A percentile compares a stretch with the other conserved stretches of the same genome.
phyloP scores from a whole-genome alignment of 2,888 invertebrate species.

The Lasiommata megera region DNA sequence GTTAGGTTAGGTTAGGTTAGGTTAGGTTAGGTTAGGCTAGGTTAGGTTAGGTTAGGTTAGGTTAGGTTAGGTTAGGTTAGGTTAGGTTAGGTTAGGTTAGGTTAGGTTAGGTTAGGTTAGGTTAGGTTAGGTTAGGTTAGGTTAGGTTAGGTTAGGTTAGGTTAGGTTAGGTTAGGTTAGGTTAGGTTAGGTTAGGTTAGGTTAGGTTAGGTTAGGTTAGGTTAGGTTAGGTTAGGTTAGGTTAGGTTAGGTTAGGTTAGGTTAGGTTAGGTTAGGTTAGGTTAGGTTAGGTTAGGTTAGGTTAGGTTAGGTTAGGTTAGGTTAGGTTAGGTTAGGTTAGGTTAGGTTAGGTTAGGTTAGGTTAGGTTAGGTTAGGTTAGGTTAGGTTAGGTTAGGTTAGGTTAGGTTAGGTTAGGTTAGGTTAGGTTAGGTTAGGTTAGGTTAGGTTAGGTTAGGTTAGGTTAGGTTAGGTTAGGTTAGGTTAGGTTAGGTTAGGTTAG shows the following conservation, averaged over 20 bases:
- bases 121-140: neutral
- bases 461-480: slow-evolving; percentile 26
- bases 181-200: neutral
- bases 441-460: slow-evolving; percentile 29
- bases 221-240: neutral
- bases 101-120: neutral
- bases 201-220: neutral
- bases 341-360: neutral
- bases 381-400: neutral
- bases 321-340: slow-evolving; percentile 16
- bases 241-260: neutral
- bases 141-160: neutral
- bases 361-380: neutral
- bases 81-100: neutral
- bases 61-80: slow-evolving; percentile 30
- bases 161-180: neutral
- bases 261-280: neutral
- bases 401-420: neutral
- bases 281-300: slow-evolving; percentile 16
- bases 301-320: neutral
- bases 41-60: slow-evolving; percentile 29
- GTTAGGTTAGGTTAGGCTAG: slow-evolving; percentile 25
- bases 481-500: slow-evolving; percentile 28
- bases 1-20: slow-evolving; percentile 30
- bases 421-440: slow-evolving; percentile 8